Evolutionary conservation across 2,113 vertebrate species (phyloP).

Genomic region (Cyprinodon brontotheroides): DNA sequence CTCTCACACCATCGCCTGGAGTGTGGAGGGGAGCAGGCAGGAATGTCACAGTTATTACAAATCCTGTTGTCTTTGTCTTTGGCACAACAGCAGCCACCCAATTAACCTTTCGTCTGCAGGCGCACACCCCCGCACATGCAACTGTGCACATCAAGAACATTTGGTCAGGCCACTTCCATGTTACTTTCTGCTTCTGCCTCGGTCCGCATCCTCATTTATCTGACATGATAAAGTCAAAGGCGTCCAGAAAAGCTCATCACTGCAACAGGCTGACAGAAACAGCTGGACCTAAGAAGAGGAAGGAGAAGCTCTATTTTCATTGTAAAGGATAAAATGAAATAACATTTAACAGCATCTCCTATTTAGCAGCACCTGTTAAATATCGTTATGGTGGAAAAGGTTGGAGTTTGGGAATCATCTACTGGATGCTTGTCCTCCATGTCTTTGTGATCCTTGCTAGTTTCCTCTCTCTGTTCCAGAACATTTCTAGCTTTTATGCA

Average conservation of each 20-base stretch:
- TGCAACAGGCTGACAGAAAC: too few relatives aligned
- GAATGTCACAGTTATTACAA: slow-evolving; percentile 71
- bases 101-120: slow-evolving; percentile 70
- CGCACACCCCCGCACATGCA: slow-evolving; percentile 17
- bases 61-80: slow-evolving; percentile 63
- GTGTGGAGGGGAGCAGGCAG: slow-evolving; percentile 44
- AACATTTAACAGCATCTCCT: too few relatives aligned
- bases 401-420: too few relatives aligned
- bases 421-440: too few relatives aligned
- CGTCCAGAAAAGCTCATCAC: background rate
- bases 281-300: too few relatives aligned
- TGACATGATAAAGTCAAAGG: background rate
- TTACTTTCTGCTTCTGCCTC: slow-evolving; percentile 5
- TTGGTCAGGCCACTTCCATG: slow-evolving; percentile 25
- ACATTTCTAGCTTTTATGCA: too few relatives aligned
- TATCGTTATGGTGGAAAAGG: too few relatives aligned
- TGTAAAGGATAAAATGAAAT: too few relatives aligned
- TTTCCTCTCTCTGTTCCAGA: too few relatives aligned
- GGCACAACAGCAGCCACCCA: slow-evolving; percentile 68
- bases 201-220: background rate
- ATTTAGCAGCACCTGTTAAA: too few relatives aligned
- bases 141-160: slow-evolving; percentile 25
- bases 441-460: too few relatives aligned
- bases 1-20: slow-evolving; percentile 51
- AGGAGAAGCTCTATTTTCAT: too few relatives aligned